A percentile compares a stretch with the other conserved stretches of the same genome.
Evolutionary conservation across 2,797 vertebrate genomes (phyloP).

Genomic region (Phataginus tetradactyla): DNA sequence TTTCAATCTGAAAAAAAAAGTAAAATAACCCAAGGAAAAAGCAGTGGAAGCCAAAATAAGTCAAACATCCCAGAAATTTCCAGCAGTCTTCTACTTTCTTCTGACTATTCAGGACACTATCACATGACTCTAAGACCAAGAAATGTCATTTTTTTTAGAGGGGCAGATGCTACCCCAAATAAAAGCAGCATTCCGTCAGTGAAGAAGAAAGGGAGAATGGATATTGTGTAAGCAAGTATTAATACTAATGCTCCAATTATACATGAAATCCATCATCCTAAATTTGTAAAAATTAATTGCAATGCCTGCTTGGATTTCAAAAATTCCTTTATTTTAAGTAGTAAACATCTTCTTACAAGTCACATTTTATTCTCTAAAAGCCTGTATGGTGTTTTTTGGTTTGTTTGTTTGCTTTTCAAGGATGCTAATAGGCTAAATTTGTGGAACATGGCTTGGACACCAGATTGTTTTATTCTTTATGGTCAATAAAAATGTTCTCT

Average conservation of each 20-base stretch:
- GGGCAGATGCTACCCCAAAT: background rate
- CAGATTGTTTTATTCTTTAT: slow-evolving; percentile 51
- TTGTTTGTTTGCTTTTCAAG: slow-evolving; percentile 16
- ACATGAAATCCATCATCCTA: background rate
- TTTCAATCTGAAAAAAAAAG: background rate
- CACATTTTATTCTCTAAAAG: background rate
- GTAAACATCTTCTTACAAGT: background rate
- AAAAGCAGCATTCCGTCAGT: background rate
- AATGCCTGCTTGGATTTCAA: background rate
- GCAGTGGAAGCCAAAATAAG: background rate
- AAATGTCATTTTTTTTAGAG: background rate
- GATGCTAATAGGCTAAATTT: slow-evolving; percentile 13
- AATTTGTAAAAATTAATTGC: background rate
- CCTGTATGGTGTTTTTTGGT: background rate
- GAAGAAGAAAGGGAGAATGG: background rate
- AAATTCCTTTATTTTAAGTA: background rate
- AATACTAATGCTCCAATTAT: background rate
- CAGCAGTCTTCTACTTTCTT: background rate
- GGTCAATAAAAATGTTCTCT: slow-evolving; percentile 28
- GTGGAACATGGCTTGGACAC: background rate
- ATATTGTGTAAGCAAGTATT: background rate
- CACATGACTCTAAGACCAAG: background rate
- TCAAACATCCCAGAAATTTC: background rate
- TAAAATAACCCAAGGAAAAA: background rate
- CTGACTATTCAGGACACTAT: background rate